Conservation (phyloP, 2,113 vertebrate species). For the Trichechus manatus region DNA sequence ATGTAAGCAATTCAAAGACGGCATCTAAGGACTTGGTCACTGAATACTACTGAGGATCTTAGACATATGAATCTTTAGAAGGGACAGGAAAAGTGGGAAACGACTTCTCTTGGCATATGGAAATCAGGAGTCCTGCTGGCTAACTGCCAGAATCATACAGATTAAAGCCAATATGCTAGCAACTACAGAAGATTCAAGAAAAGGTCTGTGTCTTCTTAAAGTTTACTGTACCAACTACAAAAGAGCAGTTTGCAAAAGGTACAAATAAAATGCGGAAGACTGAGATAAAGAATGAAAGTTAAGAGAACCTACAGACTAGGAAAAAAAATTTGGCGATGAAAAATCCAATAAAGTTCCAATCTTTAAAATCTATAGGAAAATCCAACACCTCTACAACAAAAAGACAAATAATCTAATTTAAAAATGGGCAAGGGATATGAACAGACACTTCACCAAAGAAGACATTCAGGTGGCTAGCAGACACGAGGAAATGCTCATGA, state of each 20-base stretch:
- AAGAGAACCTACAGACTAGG: not conserved
- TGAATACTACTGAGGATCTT: not conserved
- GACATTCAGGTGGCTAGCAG: too few relatives aligned
- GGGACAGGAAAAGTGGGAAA: not conserved
- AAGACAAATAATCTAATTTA: too few relatives aligned
- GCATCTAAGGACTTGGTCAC: not conserved
- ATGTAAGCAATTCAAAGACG: constrained; percentile 43
- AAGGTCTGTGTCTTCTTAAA: constrained; percentile 37
- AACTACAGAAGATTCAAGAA: constrained; percentile 4
- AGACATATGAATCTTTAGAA: constrained; percentile 51
- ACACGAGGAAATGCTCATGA: too few relatives aligned
- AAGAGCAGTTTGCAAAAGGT: constrained; percentile 65
- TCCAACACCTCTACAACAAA: too few relatives aligned
- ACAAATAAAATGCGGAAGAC: constrained; percentile 61
- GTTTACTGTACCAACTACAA: constrained; percentile 56
- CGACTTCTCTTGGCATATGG: not conserved
- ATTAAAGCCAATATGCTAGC: constrained; percentile 52
- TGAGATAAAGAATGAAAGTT: constrained; percentile 74
- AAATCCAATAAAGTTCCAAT: too few relatives aligned
- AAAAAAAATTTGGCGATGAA: too few relatives aligned
- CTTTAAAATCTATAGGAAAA: too few relatives aligned
- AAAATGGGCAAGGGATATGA: too few relatives aligned
- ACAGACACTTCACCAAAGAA: too few relatives aligned
- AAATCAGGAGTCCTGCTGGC: constrained; percentile 8
- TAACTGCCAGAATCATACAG: not conserved